Conservation (phyloP, 2,113 vertebrate genomes). For the Riparia riparia region DNA sequence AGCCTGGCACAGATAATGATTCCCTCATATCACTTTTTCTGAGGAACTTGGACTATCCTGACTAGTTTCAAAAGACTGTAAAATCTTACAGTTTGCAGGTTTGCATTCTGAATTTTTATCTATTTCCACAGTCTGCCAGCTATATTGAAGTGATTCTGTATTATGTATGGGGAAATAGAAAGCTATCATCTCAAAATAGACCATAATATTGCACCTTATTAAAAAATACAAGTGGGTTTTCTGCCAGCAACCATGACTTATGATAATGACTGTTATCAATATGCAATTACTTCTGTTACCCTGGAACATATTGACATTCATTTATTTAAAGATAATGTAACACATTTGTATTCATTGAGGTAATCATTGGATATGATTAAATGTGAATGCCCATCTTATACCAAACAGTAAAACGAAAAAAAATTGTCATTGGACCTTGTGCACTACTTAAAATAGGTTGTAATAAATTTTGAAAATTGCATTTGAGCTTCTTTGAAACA, state of each 20-base stretch:
- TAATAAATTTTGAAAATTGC: conserved; percentile 60
- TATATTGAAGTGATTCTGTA: conserved; percentile 59
- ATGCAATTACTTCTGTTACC: conserved; percentile 77
- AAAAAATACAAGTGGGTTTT: conserved; percentile 73
- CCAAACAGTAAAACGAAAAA: conserved; percentile 58
- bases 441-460: conserved; percentile 58
- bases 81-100: conserved; percentile 55
- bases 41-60: conserved; percentile 43
- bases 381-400: conserved; percentile 67
- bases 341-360: conserved; percentile 75
- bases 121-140: conserved; percentile 25
- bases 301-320: conserved; percentile 75
- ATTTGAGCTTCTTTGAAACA: conserved; percentile 60
- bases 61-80: conserved; percentile 52
- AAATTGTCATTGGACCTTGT: conserved; percentile 40
- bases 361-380: conserved; percentile 74
- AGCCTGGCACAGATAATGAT: conserved; percentile 43
- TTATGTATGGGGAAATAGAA: conserved; percentile 67
- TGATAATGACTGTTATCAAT: conserved; percentile 76
- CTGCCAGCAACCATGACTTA: conserved; percentile 69
- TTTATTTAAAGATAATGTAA: conserved; percentile 78
- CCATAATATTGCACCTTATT: conserved; percentile 72
- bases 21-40: conserved; percentile 46
- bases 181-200: conserved; percentile 73
- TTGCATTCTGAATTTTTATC: conserved; percentile 71